Percentiles rank a stretch among this genome's conserved stretches.
These are phyloP conservation scores for Morbakka virulenta DNA, from an alignment of 30 jellyfish, hydroid and myxozoan genomes.

Conservation along the genomic window DNA sequence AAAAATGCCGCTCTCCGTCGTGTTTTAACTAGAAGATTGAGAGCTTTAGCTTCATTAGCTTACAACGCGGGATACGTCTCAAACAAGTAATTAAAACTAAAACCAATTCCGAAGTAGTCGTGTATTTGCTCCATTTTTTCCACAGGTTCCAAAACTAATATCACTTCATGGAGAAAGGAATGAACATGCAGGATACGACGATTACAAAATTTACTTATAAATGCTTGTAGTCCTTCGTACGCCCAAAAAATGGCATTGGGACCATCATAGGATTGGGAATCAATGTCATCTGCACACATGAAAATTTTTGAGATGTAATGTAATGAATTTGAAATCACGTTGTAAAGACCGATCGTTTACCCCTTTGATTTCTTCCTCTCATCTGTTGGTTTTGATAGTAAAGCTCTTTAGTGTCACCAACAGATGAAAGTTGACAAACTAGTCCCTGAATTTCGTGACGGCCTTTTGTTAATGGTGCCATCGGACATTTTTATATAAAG, in stretches of 20 bases:
- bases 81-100: background rate
- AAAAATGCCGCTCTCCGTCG: background rate
- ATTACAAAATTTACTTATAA: too few species aligned
- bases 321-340: too few species aligned
- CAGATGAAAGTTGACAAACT: background rate
- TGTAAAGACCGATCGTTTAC: too few species aligned
- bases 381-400: too few species aligned
- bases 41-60: background rate
- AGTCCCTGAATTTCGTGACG: background rate
- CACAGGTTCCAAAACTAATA: background rate
- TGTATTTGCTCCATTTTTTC: too few species aligned
- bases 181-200: background rate
- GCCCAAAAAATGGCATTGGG: too few species aligned
- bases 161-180: background rate
- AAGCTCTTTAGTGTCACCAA: too few species aligned
- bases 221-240: too few species aligned
- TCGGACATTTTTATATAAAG: background rate
- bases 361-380: too few species aligned
- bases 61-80: background rate
- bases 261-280: too few species aligned
- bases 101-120: background rate
- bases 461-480: constrained; percentile 1
- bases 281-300: too few species aligned
- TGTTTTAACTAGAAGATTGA: background rate
- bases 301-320: too few species aligned